Conservation (phyloP, 2,113 vertebrate genomes). For the Crotophaga sulcirostris region DNA sequence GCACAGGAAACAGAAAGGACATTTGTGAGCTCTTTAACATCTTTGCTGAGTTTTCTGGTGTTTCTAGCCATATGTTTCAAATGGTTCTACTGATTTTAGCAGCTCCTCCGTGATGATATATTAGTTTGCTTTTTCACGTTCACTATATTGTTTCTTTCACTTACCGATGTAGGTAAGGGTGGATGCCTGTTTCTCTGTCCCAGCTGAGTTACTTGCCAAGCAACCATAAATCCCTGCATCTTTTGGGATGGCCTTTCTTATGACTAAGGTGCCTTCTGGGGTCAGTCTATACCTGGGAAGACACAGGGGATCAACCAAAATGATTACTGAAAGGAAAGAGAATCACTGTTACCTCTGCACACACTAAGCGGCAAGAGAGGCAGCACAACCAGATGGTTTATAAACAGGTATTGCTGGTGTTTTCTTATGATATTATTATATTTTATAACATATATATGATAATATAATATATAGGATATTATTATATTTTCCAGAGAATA, state of each 20-base stretch:
- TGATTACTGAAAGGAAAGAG: neutral
- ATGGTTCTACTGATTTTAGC: neutral
- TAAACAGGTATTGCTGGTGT: accelerated
- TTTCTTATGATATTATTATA: neutral
- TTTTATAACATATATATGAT: no score
- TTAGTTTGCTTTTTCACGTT: neutral
- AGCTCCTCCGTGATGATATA: neutral
- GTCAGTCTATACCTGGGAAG: slow-evolving; percentile 83
- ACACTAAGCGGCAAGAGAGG: neutral
- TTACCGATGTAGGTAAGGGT: slow-evolving; percentile 85
- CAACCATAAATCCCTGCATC: slow-evolving; percentile 91
- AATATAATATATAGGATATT: no score
- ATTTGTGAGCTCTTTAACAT: neutral
- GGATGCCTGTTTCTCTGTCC: slow-evolving; percentile 83
- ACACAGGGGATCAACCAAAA: neutral
- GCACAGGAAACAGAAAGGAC: neutral
- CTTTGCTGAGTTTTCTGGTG: neutral
- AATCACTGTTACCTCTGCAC: neutral
- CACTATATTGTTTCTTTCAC: neutral
- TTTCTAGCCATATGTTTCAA: neutral
- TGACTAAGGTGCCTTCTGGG: slow-evolving; percentile 85
- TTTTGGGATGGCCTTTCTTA: slow-evolving; percentile 80
- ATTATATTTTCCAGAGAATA: neutral
- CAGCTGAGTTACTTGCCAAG: slow-evolving; percentile 90
- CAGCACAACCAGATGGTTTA: neutral